Evolutionary conservation across 2,888 invertebrate genomes (phyloP).

Genomic region (Pachydiplax longipennis): DNA sequence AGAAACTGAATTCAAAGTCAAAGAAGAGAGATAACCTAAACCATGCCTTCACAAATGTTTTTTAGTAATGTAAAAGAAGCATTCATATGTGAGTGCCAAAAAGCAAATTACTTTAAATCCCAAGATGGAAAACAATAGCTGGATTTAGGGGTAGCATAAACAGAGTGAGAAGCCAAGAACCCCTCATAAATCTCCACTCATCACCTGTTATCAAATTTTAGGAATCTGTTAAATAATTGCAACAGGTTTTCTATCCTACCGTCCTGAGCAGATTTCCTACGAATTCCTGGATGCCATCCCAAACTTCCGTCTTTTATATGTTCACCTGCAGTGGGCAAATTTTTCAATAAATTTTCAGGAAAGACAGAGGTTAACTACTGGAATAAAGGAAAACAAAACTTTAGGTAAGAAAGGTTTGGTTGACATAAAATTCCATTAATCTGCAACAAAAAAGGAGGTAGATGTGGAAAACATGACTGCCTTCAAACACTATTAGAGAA

Average conservation of each 20-base stretch:
- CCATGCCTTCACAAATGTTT: background rate
- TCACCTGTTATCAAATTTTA: background rate
- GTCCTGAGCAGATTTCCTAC: conserved; percentile 27
- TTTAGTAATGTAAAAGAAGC: background rate
- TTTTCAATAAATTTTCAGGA: background rate
- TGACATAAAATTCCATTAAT: no score
- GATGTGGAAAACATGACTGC: background rate
- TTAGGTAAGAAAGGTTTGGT: no score
- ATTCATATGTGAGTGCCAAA: background rate
- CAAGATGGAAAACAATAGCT: background rate
- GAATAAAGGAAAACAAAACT: background rate
- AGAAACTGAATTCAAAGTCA: background rate
- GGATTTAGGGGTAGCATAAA: background rate
- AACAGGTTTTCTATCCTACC: conserved; percentile 3
- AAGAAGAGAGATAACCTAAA: background rate
- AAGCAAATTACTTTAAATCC: background rate
- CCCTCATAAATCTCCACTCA: background rate
- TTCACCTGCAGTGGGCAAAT: conserved; percentile 25
- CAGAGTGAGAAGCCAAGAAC: background rate
- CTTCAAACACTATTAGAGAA: no score
- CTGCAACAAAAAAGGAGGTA: no score
- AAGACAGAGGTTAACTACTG: background rate
- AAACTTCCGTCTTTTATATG: conserved; percentile 9
- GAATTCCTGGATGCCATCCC: conserved; percentile 4
- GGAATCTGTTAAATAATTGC: background rate